Evolutionary conservation across 2,797 vertebrate genomes (phyloP).

Genomic region (Sphenodon punctatus): DNA sequence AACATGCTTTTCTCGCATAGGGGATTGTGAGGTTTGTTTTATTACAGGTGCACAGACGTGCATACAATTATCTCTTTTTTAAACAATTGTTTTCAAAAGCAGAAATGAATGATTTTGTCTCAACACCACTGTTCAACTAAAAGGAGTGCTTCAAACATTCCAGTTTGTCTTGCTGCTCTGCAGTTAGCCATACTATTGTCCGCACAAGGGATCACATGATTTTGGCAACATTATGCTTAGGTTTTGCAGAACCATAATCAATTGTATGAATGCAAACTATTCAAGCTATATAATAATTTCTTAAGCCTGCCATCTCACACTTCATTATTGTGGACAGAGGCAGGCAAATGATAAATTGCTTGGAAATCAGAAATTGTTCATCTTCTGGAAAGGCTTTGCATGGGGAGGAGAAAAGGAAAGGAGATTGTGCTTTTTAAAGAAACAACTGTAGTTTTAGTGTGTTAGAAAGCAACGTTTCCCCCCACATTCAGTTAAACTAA

Average conservation of each 20-base stretch:
- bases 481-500: slow-evolving; percentile 17
- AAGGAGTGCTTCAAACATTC: neutral
- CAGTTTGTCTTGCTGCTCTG: neutral
- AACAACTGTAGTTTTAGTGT: slow-evolving; percentile 32
- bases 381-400: slow-evolving; percentile 60
- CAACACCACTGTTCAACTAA: neutral
- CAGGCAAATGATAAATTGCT: slow-evolving; percentile 67
- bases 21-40: slow-evolving; percentile 1
- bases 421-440: slow-evolving; percentile 50
- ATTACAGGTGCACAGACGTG: neutral
- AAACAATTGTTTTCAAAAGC: neutral
- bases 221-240: slow-evolving; percentile 54
- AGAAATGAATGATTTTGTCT: neutral
- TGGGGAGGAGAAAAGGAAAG: slow-evolving; percentile 19
- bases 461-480: slow-evolving; percentile 7
- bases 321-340: slow-evolving; percentile 42
- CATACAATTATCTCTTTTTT: neutral
- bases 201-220: neutral
- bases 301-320: slow-evolving; percentile 50
- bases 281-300: slow-evolving; percentile 61
- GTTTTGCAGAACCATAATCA: slow-evolving; percentile 33
- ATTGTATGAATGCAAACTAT: slow-evolving; percentile 56
- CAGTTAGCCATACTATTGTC: neutral
- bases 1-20: neutral
- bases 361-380: slow-evolving; percentile 63